phyloP scores from a whole-genome alignment of 2,113 vertebrate genomes.

The Hemibagrus wyckioides region DNA sequence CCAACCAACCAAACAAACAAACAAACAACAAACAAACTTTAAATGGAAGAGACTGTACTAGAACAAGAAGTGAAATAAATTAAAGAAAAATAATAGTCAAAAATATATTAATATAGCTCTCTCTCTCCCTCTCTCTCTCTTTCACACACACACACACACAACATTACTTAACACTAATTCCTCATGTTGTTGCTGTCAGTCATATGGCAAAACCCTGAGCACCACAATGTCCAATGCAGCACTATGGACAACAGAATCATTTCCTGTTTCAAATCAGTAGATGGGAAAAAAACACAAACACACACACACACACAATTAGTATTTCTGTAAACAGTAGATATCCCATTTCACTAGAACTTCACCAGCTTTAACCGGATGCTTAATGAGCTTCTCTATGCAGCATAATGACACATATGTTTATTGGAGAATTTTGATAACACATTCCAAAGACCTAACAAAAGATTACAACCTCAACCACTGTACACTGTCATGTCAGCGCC shows the following conservation, averaged over 20 bases:
- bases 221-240: not conserved
- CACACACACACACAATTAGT: slow-evolving; percentile 1
- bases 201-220: not conserved
- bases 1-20: not conserved
- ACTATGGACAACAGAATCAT: not conserved
- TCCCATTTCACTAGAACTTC: not conserved
- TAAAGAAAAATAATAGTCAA: not conserved
- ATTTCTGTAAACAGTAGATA: slow-evolving; percentile 4
- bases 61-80: not conserved
- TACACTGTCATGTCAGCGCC: not conserved
- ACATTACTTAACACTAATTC: not conserved
- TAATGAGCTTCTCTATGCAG: not conserved
- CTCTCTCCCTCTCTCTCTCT: no score
- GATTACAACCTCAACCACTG: not conserved
- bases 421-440: not conserved
- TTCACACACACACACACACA: not conserved
- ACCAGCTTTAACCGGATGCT: not conserved
- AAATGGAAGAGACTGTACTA: not conserved
- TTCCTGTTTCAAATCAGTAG: not conserved
- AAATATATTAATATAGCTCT: not conserved
- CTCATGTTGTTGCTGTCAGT: not conserved
- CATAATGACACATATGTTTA: not conserved
- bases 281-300: not conserved
- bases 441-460: not conserved
- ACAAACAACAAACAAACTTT: no score